These are phyloP conservation scores for Fistularia commersonii DNA, from an alignment of 2,797 vertebrate genomes.

Conservation along the genomic window DNA sequence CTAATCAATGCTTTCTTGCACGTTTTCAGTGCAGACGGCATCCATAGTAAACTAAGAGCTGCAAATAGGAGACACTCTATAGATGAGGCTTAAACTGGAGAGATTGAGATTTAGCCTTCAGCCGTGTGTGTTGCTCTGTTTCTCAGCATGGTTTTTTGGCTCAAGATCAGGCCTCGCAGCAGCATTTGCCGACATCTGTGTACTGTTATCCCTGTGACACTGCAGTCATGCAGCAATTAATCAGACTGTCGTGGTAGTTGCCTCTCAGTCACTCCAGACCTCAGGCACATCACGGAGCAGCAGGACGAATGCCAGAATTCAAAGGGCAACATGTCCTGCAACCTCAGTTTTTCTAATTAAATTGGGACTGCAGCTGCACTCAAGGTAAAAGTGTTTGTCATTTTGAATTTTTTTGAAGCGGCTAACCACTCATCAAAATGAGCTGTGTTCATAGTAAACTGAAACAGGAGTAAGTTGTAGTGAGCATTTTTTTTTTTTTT, in stretches of 20 bases:
- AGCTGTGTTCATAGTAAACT: too few species aligned
- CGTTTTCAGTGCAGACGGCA: slow-evolving; percentile 30
- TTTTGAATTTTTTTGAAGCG: too few species aligned
- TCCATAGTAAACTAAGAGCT: slow-evolving; percentile 30
- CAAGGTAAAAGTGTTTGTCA: too few species aligned
- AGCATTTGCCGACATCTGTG: slow-evolving; percentile 63
- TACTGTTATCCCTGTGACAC: slow-evolving; percentile 50
- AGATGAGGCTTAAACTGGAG: slow-evolving; percentile 44
- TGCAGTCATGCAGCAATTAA: slow-evolving; percentile 56
- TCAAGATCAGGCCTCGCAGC: slow-evolving; percentile 49
- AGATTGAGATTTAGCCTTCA: slow-evolving; percentile 35
- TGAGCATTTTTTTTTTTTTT: too few species aligned
- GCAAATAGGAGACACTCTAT: slow-evolving; percentile 21
- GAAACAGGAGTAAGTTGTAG: too few species aligned
- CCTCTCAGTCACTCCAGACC: slow-evolving; percentile 33
- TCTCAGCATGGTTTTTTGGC: slow-evolving; percentile 42
- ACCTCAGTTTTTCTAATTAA: slow-evolving; percentile 8
- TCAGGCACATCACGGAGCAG: slow-evolving; percentile 35
- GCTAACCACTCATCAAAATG: too few species aligned
- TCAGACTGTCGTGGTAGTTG: slow-evolving; percentile 43
- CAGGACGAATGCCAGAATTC: slow-evolving; percentile 26
- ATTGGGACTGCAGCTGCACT: slow-evolving; percentile 1
- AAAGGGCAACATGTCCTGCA: slow-evolving; percentile 17
- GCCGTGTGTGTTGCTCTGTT: slow-evolving; percentile 11
- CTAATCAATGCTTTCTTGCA: slow-evolving; percentile 40